Base-by-base conservation (phyloP, 2,113 vertebrate genomes). In the Nothoprocta perdicaria region DNA sequence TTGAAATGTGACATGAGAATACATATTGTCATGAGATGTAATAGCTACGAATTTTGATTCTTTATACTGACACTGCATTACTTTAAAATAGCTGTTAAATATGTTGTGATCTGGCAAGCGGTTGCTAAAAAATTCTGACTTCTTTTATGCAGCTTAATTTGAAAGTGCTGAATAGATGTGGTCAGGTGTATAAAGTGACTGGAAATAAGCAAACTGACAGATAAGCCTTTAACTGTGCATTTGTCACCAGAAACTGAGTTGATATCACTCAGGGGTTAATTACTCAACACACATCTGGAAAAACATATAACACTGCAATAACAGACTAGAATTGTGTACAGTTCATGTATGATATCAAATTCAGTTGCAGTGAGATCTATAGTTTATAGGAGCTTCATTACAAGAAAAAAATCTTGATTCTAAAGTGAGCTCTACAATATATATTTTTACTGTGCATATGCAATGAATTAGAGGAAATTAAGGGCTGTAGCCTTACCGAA, bases 1-100 rank as follows among this genome's bases (percentile, higher is more conserved):
- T 58, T 90, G 60, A 90, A 80, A 61, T 9, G 3, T 65, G 16
- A 9, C n/a, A 16, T 14, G 8, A n/a, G 33, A n/a, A 57, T 63
- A 50, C 2, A n/a, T 6, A 0, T 0, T 80, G 18, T 10, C 86
- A n/a, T 3, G 68, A 1, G 2, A 5, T 61, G 18, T 13, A 57
- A 76, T 43, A 65, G 35, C 73, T 60, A 35, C 50, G 16, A 26
- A 16, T 52, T 4, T 66, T 73, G 24, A 84, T 16, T 63, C 2
- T 67, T 86, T 5, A 23, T 46, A 33, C 8, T 38, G 15, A 1
- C 13, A 60, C 13, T 55, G 26, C 43, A 50, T 24, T 50, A 50
- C 13, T 61, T 45, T 11, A 50, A 23, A 50, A 50, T 23, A 50
- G 48, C 48, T 50, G 19, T 52, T 45, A 31, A 77, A 69, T 9